These are phyloP conservation scores for Mormyrus lacerda DNA, from an alignment of 2,113 vertebrate species.

Conservation along the genomic window DNA sequence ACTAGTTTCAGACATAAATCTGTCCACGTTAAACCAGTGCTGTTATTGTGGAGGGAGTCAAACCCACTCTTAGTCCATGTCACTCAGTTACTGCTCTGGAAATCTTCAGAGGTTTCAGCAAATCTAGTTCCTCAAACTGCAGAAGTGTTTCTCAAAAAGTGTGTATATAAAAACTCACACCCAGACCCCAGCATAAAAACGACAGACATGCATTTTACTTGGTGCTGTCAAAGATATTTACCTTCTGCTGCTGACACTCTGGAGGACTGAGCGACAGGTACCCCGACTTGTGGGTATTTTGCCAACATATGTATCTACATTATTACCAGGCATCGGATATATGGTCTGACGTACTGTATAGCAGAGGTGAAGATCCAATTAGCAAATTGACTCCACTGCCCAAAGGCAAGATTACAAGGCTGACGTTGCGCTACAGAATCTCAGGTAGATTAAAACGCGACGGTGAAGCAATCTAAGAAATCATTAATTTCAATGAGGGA, in stretches of 20 bases:
- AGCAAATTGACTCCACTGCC: constrained; percentile 41
- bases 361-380: constrained; percentile 50
- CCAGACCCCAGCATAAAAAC: background rate
- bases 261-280: background rate
- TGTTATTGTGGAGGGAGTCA: constrained; percentile 16
- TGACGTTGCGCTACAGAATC: constrained; percentile 31
- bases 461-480: background rate
- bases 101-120: constrained; percentile 13
- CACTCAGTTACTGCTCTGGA: background rate
- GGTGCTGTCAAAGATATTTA: background rate
- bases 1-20: constrained; percentile 15
- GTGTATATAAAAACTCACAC: background rate
- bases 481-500: background rate
- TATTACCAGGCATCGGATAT: constrained; percentile 44
- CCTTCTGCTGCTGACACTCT: background rate
- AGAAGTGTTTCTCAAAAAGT: background rate
- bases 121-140: constrained; percentile 6
- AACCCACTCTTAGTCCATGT: background rate
- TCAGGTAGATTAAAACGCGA: constrained; percentile 35
- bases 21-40: constrained; percentile 4
- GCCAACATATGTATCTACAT: background rate
- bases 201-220: background rate
- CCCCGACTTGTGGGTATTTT: background rate
- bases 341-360: constrained; percentile 51
- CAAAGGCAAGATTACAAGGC: constrained; percentile 6